Evolutionary conservation across 2,797 vertebrate species (phyloP).

Genomic region (Sebastiscus albofasciatus): DNA sequence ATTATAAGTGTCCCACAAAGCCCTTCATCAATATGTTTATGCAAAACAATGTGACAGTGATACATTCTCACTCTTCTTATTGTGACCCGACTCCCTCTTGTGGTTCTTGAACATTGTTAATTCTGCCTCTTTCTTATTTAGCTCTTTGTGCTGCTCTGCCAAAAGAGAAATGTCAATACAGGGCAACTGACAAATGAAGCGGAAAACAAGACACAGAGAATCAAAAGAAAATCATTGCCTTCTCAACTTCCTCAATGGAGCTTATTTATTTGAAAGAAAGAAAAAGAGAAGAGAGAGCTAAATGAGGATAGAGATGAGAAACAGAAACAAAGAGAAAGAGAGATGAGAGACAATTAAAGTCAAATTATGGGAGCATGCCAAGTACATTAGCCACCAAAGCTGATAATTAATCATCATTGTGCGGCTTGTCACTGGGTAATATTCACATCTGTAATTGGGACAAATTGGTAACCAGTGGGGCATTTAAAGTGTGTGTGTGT

Average conservation of each 20-base stretch:
- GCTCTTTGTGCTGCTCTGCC: neutral
- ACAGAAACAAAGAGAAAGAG: constrained; percentile 26
- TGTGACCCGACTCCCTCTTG: neutral
- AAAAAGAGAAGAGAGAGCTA: neutral
- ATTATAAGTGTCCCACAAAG: neutral
- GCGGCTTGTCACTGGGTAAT: constrained; percentile 45
- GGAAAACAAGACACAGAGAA: neutral
- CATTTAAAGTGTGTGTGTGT: constrained; percentile 9
- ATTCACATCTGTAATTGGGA: constrained; percentile 53
- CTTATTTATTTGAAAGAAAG: neutral
- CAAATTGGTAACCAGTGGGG: constrained; percentile 52
- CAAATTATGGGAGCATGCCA: constrained; percentile 49
- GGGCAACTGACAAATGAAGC: neutral
- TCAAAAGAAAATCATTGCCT: neutral
- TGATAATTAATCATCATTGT: constrained; percentile 60
- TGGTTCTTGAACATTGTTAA: neutral
- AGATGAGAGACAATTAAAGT: constrained; percentile 57
- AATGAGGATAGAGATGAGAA: neutral
- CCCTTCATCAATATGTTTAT: neutral
- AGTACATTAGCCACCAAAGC: constrained; percentile 45
- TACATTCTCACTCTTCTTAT: neutral
- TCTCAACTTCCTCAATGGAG: neutral
- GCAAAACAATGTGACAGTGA: neutral
- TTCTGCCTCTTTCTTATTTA: neutral
- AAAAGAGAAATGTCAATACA: neutral